Percentiles rank a stretch among this genome's conserved stretches.
Conservation (phyloP, 2,888 invertebrate genomes). For the Leptinotarsa haldemani region DNA sequence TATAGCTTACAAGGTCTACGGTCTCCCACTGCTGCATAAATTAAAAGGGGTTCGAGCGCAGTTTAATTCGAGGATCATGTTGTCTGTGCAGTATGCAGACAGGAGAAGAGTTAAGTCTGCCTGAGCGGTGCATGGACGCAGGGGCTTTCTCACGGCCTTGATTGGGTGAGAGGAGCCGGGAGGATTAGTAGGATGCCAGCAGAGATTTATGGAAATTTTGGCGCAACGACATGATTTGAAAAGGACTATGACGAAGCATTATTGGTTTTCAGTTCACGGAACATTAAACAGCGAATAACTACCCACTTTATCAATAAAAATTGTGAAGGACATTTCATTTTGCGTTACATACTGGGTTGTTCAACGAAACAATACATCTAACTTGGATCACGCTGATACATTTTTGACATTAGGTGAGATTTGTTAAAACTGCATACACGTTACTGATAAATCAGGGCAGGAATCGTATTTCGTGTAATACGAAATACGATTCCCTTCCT, state of each 20-base stretch:
- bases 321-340: too few species aligned
- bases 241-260: background rate
- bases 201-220: background rate
- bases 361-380: too few species aligned
- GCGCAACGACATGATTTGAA: background rate
- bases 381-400: too few species aligned
- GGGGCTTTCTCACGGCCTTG: conserved; percentile 4
- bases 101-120: conserved; percentile 21
- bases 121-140: conserved; percentile 17
- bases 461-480: too few species aligned
- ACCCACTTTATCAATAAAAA: too few species aligned
- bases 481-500: too few species aligned
- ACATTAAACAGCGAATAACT: too few species aligned
- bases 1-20: conserved; percentile 38
- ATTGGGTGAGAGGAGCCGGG: conserved; percentile 7
- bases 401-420: too few species aligned
- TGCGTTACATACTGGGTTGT: too few species aligned
- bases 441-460: too few species aligned
- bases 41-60: conserved; percentile 33
- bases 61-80: conserved; percentile 35
- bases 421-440: too few species aligned
- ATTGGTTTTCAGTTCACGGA: background rate
- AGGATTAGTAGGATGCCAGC: background rate
- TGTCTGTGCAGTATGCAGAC: conserved; percentile 25
- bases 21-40: conserved; percentile 29